These are phyloP conservation scores for Tupaia chinensis DNA, from an alignment of 2,113 vertebrate species.

Conservation along the genomic window DNA sequence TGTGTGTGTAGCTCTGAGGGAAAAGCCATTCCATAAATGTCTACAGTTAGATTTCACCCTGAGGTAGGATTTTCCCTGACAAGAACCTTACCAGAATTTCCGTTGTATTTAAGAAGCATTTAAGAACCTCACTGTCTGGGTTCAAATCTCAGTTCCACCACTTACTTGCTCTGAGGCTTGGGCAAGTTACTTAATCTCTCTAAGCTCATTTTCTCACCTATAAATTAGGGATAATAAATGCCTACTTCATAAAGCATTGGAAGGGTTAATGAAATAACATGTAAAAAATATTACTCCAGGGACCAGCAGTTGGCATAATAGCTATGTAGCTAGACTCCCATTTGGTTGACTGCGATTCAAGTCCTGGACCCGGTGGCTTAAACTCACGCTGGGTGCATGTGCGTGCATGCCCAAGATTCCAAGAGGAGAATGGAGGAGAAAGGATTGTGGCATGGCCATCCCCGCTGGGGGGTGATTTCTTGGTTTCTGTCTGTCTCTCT, in stretches of 20 bases:
- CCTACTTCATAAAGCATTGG: neutral
- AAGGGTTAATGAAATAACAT: neutral
- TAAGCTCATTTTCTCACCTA: neutral
- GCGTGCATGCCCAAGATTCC: no score
- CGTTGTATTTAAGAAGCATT: no score
- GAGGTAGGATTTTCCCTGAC: neutral
- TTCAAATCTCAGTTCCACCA: neutral
- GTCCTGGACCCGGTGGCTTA: no score
- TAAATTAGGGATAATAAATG: neutral
- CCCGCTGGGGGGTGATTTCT: no score
- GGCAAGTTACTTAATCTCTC: neutral
- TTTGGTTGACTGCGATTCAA: no score
- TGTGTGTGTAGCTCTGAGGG: neutral
- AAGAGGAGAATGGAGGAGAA: no score
- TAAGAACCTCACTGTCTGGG: neutral
- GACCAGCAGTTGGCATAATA: no score
- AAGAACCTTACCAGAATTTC: neutral
- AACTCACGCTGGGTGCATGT: no score
- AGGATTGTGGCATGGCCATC: no score
- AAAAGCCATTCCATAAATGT: neutral
- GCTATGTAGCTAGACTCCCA: no score
- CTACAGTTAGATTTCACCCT: neutral
- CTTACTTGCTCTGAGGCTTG: neutral
- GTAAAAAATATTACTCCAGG: neutral
- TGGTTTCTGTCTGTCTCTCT: no score